phyloP scores from a whole-genome alignment of 2,113 vertebrate species.

The human (Homo sapiens) region DNA sequence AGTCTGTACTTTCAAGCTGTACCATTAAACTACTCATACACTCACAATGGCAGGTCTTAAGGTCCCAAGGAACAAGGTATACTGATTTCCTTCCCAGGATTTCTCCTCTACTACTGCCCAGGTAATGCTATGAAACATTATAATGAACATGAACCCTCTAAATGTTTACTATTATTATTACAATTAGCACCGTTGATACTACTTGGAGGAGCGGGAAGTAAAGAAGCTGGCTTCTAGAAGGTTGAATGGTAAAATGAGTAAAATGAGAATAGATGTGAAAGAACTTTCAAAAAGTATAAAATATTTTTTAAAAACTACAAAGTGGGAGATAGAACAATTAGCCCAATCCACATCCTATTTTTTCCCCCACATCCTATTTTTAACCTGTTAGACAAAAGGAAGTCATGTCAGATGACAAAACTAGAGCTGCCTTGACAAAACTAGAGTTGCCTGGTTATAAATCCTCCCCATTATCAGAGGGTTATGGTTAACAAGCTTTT shows the following conservation, averaged over 20 bases:
- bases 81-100: not conserved
- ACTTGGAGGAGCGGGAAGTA: not conserved
- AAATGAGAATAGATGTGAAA: conserved; percentile 17
- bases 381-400: not conserved
- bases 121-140: not conserved
- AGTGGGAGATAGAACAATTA: not conserved
- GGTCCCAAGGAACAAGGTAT: not conserved
- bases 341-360: not conserved
- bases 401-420: not conserved
- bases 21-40: not conserved
- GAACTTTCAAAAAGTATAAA: not conserved
- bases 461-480: not conserved
- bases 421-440: not conserved
- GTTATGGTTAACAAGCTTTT: not conserved
- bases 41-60: not conserved
- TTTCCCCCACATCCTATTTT: not conserved
- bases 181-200: not conserved
- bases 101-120: not conserved
- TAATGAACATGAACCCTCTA: not conserved
- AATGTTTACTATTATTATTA: not conserved
- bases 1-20: conserved; percentile 7
- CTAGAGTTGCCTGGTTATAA: not conserved
- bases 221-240: not conserved
- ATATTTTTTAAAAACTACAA: not conserved
- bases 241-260: not conserved